Base-by-base conservation (phyloP, 2,888 invertebrate genomes). In the Hirtodrosophila histrioides region DNA sequence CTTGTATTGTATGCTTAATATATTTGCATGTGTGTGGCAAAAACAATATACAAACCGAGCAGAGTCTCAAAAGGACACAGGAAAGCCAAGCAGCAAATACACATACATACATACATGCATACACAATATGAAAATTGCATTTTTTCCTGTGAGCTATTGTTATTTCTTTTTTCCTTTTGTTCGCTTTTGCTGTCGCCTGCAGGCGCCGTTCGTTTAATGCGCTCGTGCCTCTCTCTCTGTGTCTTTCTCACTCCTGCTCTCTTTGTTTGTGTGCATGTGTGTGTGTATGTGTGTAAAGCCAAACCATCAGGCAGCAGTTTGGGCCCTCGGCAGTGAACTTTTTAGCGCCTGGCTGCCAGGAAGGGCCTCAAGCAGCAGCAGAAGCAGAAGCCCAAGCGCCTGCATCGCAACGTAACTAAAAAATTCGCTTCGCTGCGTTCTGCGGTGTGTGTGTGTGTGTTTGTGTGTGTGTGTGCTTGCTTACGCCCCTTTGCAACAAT, bases 261-360 rank as follows among this genome's bases (percentile, higher is more conserved):
- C 39, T 41, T 55, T 57, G 40, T 60, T 33, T 33, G 35, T 48
- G 50, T 49, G 48, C 55, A 40, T 61, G 45, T 50, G 12, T 49
- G 46, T 65, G 45, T 41, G 48, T 10, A 41, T 46, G 31, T 51
- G 39, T 53, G 45, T 40, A 50, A 46, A 48, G 69, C 49, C 56
- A 50, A 36, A 60, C 48, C 62, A 43, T 56, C 66, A 65, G 69
- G 62, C 56, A 75, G 79, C 56, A 49, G 44, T 72, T 78, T 48
- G 57, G 69, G 71, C 80, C 78, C 72, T 80, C 80, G 86, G 83
- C 82, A 86, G 82, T 72, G 67, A 78, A 75, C 88, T 82, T 78
- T 80, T 62, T 69, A 71, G 68, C 67, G 87, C 78, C 75, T 63
- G 68, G 61, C 73, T 72, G 73, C 56, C 73, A 73, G 73, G 73